phyloP scores from a whole-genome alignment of 2,888 invertebrate genomes.

The Zaprionus lineosus region DNA sequence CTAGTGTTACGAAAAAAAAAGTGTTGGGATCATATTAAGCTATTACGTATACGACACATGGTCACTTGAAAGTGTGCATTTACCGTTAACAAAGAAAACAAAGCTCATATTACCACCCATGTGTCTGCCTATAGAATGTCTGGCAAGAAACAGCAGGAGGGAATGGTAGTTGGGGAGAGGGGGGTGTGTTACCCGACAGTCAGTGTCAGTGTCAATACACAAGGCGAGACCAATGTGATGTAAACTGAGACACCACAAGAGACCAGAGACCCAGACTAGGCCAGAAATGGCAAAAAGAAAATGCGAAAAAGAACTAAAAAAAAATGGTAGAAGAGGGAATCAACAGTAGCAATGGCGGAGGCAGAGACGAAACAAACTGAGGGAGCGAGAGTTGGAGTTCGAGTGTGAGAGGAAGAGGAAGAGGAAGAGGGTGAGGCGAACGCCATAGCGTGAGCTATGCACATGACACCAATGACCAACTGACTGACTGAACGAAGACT shows the following conservation, averaged over 20 bases:
- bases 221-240: constrained; percentile 23
- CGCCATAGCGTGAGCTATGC: constrained; percentile 40
- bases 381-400: background rate
- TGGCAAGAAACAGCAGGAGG: background rate
- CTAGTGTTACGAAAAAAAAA: background rate
- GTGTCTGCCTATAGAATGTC: background rate
- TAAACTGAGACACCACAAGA: constrained; percentile 52
- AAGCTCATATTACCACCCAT: constrained; percentile 54
- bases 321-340: constrained; percentile 1
- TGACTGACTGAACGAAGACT: constrained; percentile 70
- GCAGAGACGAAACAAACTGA: too few species aligned
- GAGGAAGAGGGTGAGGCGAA: constrained; percentile 3
- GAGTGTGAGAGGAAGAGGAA: constrained; percentile 2
- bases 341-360: too few species aligned
- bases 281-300: constrained; percentile 21
- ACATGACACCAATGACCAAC: constrained; percentile 80
- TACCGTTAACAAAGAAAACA: constrained; percentile 37
- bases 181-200: background rate
- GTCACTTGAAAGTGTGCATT: constrained; percentile 12
- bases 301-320: constrained; percentile 5
- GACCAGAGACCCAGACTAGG: background rate
- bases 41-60: constrained; percentile 61
- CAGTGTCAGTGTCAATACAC: background rate
- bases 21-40: constrained; percentile 11
- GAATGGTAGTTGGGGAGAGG: background rate